phyloP scores from a whole-genome alignment of 1,140 invertebrate species.

The Drosophila tsacasi region DNA sequence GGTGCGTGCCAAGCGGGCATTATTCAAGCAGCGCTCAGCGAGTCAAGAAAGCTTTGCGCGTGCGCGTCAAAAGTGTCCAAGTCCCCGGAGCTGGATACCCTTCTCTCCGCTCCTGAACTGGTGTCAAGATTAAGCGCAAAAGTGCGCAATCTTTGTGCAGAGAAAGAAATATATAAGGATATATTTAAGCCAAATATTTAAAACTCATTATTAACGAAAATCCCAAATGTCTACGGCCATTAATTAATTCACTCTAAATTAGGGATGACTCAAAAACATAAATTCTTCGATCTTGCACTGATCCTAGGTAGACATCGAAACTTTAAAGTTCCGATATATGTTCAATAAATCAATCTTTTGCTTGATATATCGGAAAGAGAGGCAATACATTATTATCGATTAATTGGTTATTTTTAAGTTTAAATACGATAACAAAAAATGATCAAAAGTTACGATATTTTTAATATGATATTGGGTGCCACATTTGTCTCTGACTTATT shows the following conservation, averaged over 20 bases:
- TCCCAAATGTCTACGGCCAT: too few relatives aligned
- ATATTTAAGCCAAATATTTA: not conserved
- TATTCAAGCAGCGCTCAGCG: conserved; percentile 63
- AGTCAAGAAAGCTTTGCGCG: conserved; percentile 58
- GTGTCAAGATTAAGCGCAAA: conserved; percentile 69
- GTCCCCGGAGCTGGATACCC: conserved; percentile 11
- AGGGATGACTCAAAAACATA: too few relatives aligned
- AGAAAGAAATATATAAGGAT: not conserved
- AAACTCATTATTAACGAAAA: too few relatives aligned
- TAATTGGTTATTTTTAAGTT: too few relatives aligned
- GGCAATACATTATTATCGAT: too few relatives aligned
- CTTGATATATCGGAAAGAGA: too few relatives aligned
- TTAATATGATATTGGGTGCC: not conserved
- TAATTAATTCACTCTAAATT: too few relatives aligned
- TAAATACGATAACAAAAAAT: too few relatives aligned
- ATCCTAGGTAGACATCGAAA: too few relatives aligned
- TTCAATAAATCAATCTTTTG: too few relatives aligned
- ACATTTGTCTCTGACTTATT: not conserved
- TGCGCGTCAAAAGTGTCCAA: conserved; percentile 48
- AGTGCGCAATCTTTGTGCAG: conserved; percentile 58
- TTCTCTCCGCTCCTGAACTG: conserved; percentile 8
- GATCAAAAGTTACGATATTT: not conserved
- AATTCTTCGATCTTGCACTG: too few relatives aligned
- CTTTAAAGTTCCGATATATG: too few relatives aligned
- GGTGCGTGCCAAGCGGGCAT: conserved; percentile 76